A percentile compares a stretch with the other conserved stretches of the same genome.
These are phyloP conservation scores for Meliscaeva auricollis DNA, from an alignment of 2,888 invertebrate species.

Conservation along the genomic window DNA sequence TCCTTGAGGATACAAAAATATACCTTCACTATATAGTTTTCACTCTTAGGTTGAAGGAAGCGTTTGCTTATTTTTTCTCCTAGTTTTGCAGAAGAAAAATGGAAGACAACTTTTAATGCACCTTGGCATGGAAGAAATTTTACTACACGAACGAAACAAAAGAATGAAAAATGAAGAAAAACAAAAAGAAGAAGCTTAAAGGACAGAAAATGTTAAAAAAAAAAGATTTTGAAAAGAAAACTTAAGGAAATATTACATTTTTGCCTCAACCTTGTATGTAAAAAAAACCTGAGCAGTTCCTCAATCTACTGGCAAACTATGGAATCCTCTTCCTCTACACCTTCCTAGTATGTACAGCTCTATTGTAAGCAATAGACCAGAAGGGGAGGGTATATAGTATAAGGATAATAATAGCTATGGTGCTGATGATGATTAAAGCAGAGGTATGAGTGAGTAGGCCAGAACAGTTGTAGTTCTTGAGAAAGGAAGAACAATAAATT, in stretches of 20 bases:
- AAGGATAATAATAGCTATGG: slow-evolving; percentile 34
- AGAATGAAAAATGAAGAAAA: slow-evolving; percentile 46
- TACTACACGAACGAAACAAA: slow-evolving; percentile 41
- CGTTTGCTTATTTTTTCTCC: too few species aligned
- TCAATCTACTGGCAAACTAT: not conserved
- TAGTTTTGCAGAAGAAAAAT: not conserved
- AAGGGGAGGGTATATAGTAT: slow-evolving; percentile 27
- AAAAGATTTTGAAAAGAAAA: slow-evolving; percentile 16
- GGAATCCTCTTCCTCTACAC: too few species aligned
- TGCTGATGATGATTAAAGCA: slow-evolving; percentile 21
- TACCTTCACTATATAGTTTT: too few species aligned
- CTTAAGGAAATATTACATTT: slow-evolving; percentile 34
- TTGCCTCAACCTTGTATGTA: not conserved
- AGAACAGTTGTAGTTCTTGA: too few species aligned
- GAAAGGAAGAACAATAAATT: slow-evolving; percentile 50
- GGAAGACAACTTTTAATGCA: slow-evolving; percentile 44
- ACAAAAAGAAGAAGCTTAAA: slow-evolving; percentile 3
- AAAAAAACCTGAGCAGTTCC: not conserved
- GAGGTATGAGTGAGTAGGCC: not conserved
- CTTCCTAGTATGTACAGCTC: too few species aligned
- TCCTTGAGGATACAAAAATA: not conserved
- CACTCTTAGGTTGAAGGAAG: not conserved
- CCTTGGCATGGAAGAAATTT: slow-evolving; percentile 49
- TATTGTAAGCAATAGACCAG: slow-evolving; percentile 30
- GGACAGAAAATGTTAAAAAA: not conserved